Percentiles rank a stretch among this genome's conserved stretches.
Conservation (phyloP, 2,797 vertebrate genomes). For the Melanotaenia trifasciata region DNA sequence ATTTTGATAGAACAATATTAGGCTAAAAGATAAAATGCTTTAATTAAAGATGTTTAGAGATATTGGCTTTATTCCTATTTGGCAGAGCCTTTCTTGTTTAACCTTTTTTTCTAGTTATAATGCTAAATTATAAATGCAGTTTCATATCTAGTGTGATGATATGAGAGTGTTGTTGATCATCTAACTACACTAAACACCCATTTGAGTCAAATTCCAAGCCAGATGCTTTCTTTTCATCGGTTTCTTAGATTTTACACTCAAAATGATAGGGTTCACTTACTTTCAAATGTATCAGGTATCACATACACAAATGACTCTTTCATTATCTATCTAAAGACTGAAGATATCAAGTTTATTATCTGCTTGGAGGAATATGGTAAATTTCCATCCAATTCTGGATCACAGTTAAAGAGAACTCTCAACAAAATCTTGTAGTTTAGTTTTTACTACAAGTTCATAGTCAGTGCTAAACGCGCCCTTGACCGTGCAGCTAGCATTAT, state of each 20-base stretch:
- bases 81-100: neutral
- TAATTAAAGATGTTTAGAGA: neutral
- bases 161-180: neutral
- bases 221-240: neutral
- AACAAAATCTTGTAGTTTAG: slow-evolving; percentile 33
- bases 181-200: neutral
- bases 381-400: slow-evolving; percentile 27
- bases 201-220: neutral
- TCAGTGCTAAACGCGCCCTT: slow-evolving; percentile 26
- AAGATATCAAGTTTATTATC: slow-evolving; percentile 16
- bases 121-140: neutral
- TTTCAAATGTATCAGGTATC: slow-evolving; percentile 1
- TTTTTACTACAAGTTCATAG: slow-evolving; percentile 37
- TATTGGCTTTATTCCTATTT: neutral
- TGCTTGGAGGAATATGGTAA: slow-evolving; percentile 9
- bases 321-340: neutral
- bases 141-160: neutral
- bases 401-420: slow-evolving; percentile 18
- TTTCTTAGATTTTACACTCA: neutral
- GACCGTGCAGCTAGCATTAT: slow-evolving; percentile 37
- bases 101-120: neutral
- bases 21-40: too few species aligned
- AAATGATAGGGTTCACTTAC: neutral
- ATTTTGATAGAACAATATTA: neutral
- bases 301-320: neutral